Conservation (phyloP, 1,140 invertebrate species). For the Diuraphis noxia region DNA sequence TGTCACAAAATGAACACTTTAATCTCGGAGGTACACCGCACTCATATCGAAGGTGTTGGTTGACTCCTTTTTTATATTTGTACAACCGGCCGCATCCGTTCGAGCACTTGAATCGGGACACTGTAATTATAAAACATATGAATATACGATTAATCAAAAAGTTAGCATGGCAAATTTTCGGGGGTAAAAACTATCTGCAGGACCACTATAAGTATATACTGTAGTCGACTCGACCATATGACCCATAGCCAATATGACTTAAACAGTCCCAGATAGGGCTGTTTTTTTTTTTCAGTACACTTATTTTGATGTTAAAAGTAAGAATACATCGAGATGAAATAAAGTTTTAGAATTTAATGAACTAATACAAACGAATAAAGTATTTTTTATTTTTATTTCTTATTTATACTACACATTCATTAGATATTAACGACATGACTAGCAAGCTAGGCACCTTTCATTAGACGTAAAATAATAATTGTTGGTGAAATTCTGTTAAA, state of each 20-base stretch:
- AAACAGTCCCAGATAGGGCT: too few species aligned
- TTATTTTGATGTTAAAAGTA: neutral
- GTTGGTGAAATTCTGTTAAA: too few species aligned
- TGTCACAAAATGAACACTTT: slow-evolving; percentile 62
- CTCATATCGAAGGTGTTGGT: slow-evolving; percentile 57
- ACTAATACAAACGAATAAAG: neutral
- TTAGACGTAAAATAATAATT: too few species aligned
- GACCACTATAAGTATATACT: too few species aligned
- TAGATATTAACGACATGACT: too few species aligned
- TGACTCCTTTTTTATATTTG: slow-evolving; percentile 60
- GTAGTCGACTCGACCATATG: too few species aligned
- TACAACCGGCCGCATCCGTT: slow-evolving; percentile 20
- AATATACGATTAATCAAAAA: neutral
- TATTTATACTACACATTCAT: neutral
- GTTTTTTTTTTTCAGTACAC: too few species aligned
- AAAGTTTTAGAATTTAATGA: neutral
- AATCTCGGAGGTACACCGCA: slow-evolving; percentile 61
- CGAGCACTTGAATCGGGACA: neutral
- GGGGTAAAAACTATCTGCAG: too few species aligned
- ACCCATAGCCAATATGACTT: too few species aligned
- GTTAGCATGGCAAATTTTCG: too few species aligned
- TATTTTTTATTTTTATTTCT: neutral
- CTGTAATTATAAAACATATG: neutral
- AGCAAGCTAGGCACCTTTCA: too few species aligned
- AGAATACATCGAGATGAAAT: neutral